phyloP scores from a whole-genome alignment of 2,113 vertebrate species.

The Psammodynastes pulverulentus region DNA sequence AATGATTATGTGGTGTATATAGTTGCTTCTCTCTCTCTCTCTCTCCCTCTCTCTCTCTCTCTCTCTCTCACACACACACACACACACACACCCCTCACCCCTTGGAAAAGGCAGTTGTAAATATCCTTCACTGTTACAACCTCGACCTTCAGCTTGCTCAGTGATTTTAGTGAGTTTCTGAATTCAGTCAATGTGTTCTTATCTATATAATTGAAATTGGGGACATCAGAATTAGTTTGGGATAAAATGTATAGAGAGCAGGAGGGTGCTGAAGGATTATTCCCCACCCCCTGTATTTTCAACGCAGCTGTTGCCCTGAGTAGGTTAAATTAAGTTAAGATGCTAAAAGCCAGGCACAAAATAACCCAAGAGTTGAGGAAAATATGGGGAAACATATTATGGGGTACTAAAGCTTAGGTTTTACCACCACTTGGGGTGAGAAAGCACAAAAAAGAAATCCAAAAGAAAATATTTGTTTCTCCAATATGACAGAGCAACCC shows the following conservation, averaged over 20 bases:
- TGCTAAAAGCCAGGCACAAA: not conserved
- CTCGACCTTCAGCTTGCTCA: constrained; percentile 26
- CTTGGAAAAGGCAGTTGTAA: constrained; percentile 36
- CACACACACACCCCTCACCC: too few species aligned
- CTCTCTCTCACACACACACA: too few species aligned
- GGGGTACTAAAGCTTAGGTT: not conserved
- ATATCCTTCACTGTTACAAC: constrained; percentile 13
- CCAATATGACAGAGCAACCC: too few species aligned
- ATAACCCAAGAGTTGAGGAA: not conserved
- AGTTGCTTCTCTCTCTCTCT: constrained; percentile 23
- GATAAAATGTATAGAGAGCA: not conserved
- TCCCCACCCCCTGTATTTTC: not conserved
- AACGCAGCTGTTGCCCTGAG: constrained; percentile 10
- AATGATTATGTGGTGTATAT: constrained; percentile 24
- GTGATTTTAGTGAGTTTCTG: constrained; percentile 24
- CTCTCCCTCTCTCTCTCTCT: constrained; percentile 5
- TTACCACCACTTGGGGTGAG: not conserved
- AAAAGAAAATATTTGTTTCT: not conserved
- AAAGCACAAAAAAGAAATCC: not conserved
- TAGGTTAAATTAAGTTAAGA: not conserved
- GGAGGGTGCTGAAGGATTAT: not conserved
- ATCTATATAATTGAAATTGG: constrained; percentile 23
- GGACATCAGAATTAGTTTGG: constrained; percentile 29
- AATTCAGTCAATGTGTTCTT: constrained; percentile 25
- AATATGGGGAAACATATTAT: not conserved